Evolutionary conservation across 2,888 invertebrate species (phyloP).

Genomic region (Morpho helenor): DNA sequence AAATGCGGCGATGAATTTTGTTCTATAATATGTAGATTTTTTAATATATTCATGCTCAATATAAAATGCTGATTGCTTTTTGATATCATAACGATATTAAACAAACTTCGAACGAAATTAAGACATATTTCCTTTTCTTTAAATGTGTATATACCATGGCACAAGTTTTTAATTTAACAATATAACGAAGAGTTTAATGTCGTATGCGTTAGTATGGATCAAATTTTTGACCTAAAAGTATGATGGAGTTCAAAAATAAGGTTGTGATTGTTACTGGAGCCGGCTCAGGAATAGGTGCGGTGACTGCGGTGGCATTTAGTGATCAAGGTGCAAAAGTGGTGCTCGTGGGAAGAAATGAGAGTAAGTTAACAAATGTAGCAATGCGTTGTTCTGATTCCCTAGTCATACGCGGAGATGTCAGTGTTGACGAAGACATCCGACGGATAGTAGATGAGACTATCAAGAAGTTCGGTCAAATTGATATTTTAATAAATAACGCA

Average conservation of each 20-base stretch:
- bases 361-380: constrained; percentile 33
- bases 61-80: too few species aligned
- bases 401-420: constrained; percentile 38
- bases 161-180: too few species aligned
- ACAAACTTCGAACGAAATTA: too few species aligned
- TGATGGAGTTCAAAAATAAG: constrained; percentile 35
- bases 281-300: constrained; percentile 42
- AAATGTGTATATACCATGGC: too few species aligned
- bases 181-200: too few species aligned
- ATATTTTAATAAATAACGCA: constrained; percentile 47
- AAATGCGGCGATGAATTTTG: not conserved
- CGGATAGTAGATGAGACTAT: constrained; percentile 36
- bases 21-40: not conserved
- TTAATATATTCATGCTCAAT: too few species aligned
- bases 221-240: too few species aligned
- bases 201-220: too few species aligned
- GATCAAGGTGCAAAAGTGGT: constrained; percentile 39
- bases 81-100: too few species aligned
- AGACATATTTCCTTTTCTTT: too few species aligned
- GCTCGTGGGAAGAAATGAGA: constrained; percentile 38
- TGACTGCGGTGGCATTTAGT: constrained; percentile 33
- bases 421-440: constrained; percentile 35
- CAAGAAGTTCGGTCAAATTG: constrained; percentile 37
- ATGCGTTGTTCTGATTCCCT: constrained; percentile 32
- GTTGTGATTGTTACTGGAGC: constrained; percentile 41